These are phyloP conservation scores for Hoplodrina ambigua DNA, from an alignment of 2,888 invertebrate genomes.

Conservation along the genomic window DNA sequence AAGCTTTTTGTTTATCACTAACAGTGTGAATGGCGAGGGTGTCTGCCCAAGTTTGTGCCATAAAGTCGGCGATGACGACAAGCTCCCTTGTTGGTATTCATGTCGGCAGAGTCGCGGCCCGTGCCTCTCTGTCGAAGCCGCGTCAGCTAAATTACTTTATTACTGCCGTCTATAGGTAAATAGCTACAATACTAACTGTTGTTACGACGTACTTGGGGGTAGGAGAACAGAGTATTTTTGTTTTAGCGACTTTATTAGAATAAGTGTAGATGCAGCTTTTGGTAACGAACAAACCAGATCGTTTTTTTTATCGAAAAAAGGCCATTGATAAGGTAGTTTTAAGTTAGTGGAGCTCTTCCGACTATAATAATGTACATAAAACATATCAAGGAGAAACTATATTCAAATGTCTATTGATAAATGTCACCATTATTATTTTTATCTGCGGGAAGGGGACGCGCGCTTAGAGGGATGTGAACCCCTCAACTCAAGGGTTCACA, in stretches of 20 bases:
- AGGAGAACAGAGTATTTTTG: slow-evolving; percentile 21
- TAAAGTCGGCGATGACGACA: slow-evolving; percentile 68
- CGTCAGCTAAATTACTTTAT: slow-evolving; percentile 86
- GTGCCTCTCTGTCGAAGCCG: slow-evolving; percentile 73
- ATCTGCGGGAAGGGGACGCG: slow-evolving; percentile 49
- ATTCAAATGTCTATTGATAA: slow-evolving; percentile 54
- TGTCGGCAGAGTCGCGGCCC: slow-evolving; percentile 70
- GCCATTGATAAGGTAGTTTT: neutral
- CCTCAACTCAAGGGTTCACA: slow-evolving; percentile 48
- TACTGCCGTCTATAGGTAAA: slow-evolving; percentile 78
- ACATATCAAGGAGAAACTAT: slow-evolving; percentile 26
- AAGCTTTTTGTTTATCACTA: slow-evolving; percentile 56
- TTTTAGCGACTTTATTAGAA: slow-evolving; percentile 4
- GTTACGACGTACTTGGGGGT: slow-evolving; percentile 28
- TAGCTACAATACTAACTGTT: slow-evolving; percentile 70
- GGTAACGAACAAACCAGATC: neutral
- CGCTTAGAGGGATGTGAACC: slow-evolving; percentile 46
- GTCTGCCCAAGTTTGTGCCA: slow-evolving; percentile 70
- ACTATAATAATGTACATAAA: slow-evolving; percentile 21
- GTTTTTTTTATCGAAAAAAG: neutral
- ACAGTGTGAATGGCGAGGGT: slow-evolving; percentile 60
- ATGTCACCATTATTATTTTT: slow-evolving; percentile 58
- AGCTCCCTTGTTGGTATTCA: slow-evolving; percentile 85
- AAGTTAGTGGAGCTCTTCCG: neutral
- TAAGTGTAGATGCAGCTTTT: neutral